Base-by-base conservation (phyloP, 64 coral and sea anemone species). In the Pocillopora verrucosa region DNA sequence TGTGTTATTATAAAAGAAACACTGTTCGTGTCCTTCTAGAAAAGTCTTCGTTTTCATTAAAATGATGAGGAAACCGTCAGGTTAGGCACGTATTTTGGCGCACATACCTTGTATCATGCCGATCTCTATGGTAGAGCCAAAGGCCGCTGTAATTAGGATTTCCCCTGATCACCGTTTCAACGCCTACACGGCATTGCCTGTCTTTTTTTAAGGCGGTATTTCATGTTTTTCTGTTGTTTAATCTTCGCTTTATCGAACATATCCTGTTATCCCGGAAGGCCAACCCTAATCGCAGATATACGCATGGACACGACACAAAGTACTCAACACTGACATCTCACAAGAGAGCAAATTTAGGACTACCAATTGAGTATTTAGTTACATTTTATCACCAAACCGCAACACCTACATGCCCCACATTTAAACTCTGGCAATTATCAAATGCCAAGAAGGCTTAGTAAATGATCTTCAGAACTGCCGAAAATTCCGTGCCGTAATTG, bases 211-310 rank as follows among this genome's bases (percentile, higher is more conserved):
- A 58, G 76, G 38, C 56, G 20, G 64, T 68, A 16, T 85, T 85
- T 72, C 65, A 37, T 72, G 82, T 41, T 77, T 45, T 56, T 22
- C 16, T 77, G 35, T 36, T 36, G 37, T 85, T 36, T 84, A 68
- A 68, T 68, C 80, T 68, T 35, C 6, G 80, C 36, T 17, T 36
- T 41, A 38, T 84, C 37, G 17, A 77, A 22, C 37, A 36, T 19
- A 77, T 56, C 13, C 2, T 34, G 36, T 81, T 85, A 72, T 22
- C 82, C 63, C 65, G 82, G 65, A 85, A 72, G 19, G 82, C 63
- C 35, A 41, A 85, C 36, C 37, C 65, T 25, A 72, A 72, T 45
- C 24, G 36, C 51, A 38, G 17, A 65, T 57, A 69, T 72, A 16
- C 5, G 13, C n/a, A 0, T 26, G 10, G 56, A 24, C 65, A 72